These are phyloP conservation scores for Ophion obscuratus DNA, from an alignment of 2,888 invertebrate species.

Conservation along the genomic window DNA sequence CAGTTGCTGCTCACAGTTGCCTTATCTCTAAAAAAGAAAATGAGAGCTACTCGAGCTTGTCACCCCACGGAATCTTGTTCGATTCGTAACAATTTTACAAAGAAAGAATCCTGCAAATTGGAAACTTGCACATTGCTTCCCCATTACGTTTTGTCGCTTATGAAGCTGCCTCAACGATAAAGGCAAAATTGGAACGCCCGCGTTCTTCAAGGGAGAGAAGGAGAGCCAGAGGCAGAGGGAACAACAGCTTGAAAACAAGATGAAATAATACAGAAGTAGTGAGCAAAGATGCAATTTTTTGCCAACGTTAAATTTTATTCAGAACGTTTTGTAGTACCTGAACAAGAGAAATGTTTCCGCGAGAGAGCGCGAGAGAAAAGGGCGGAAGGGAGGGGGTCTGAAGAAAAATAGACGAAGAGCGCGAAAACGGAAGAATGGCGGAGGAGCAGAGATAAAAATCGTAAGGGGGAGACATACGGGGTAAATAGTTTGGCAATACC, in stretches of 20 bases:
- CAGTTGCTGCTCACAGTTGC: background rate
- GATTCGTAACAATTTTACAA: background rate
- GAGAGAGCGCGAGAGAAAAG: background rate
- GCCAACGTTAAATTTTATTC: constrained; percentile 3
- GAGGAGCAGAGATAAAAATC: background rate
- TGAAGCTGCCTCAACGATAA: background rate
- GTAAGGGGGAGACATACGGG: background rate
- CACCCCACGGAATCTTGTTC: background rate
- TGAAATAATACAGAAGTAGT: background rate
- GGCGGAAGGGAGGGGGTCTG: background rate
- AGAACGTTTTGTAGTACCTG: background rate
- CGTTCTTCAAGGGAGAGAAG: background rate
- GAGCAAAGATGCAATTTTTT: background rate
- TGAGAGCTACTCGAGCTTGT: background rate
- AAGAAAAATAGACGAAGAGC: background rate
- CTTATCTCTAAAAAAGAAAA: background rate
- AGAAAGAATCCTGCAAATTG: background rate
- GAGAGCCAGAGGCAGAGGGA: background rate
- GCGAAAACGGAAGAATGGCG: background rate
- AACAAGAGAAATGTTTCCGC: background rate
- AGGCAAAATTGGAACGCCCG: background rate
- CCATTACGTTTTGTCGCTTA: background rate
- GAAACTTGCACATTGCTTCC: background rate
- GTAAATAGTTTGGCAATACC: background rate
- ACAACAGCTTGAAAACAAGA: background rate